Evolutionary conservation across 2,797 vertebrate species (phyloP).

Genomic region (Manis javanica): DNA sequence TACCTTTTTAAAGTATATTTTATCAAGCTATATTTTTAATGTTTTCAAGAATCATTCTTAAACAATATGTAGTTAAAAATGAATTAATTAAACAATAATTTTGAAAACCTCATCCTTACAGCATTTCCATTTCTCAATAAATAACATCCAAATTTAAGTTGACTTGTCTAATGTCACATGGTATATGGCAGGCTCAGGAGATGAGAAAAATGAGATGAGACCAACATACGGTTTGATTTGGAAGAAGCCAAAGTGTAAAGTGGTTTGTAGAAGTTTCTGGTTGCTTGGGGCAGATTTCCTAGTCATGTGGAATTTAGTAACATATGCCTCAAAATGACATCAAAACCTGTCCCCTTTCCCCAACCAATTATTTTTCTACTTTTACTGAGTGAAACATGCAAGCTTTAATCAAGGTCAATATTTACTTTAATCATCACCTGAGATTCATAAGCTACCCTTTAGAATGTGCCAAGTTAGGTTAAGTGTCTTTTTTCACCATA

Average conservation of each 20-base stretch:
- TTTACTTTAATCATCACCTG: neutral
- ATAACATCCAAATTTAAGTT: neutral
- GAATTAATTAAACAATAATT: neutral
- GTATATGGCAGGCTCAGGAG: neutral
- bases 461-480: neutral
- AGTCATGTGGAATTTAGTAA: neutral
- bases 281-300: neutral
- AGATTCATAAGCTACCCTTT: neutral
- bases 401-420: neutral
- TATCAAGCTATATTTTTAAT: neutral
- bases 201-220: neutral
- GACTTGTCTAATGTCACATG: neutral
- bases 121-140: neutral
- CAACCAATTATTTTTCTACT: neutral
- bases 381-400: neutral
- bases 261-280: neutral
- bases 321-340: neutral
- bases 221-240: neutral
- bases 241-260: neutral
- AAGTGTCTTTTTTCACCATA: neutral
- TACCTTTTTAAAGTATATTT: neutral
- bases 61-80: neutral
- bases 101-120: neutral
- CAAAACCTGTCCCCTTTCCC: neutral
- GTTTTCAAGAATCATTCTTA: conserved; percentile 10